Conservation (phyloP, 2,888 invertebrate genomes). For the Sturmia bella region DNA sequence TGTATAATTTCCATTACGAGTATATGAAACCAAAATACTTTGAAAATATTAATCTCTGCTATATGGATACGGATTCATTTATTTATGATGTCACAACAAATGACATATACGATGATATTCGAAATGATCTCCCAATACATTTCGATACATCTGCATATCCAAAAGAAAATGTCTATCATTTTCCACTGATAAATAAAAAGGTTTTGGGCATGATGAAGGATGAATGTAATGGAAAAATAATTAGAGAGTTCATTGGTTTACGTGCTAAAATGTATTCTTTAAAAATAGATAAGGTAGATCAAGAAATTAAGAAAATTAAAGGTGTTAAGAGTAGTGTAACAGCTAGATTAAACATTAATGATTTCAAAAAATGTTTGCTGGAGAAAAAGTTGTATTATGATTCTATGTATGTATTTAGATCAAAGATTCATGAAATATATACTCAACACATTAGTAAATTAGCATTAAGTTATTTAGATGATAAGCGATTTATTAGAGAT, state of each 20-base stretch:
- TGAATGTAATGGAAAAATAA: slow-evolving; percentile 1
- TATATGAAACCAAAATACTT: too few species aligned
- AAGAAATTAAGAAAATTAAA: not conserved
- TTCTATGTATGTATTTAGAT: slow-evolving; percentile 2
- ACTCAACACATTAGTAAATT: slow-evolving; percentile 22
- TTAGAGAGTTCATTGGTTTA: not conserved
- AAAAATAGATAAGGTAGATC: too few species aligned
- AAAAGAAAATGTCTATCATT: not conserved
- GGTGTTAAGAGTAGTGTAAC: not conserved
- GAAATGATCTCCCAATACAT: not conserved
- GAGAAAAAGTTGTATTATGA: slow-evolving; percentile 1
- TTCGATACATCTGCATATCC: not conserved
- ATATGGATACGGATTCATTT: too few species aligned
- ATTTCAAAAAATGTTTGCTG: not conserved
- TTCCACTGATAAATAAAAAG: slow-evolving; percentile 1
- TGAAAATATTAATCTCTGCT: too few species aligned
- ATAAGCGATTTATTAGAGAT: slow-evolving; percentile 38
- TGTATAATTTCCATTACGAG: too few species aligned
- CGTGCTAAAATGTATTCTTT: too few species aligned
- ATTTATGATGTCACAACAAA: too few species aligned
- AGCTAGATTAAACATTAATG: too few species aligned
- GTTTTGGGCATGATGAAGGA: slow-evolving; percentile 3
- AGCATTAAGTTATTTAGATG: slow-evolving; percentile 28
- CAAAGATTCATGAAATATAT: slow-evolving; percentile 7
- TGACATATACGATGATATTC: too few species aligned